Conservation (phyloP, 2,113 vertebrate species). For the Callocephalon fimbriatum region DNA sequence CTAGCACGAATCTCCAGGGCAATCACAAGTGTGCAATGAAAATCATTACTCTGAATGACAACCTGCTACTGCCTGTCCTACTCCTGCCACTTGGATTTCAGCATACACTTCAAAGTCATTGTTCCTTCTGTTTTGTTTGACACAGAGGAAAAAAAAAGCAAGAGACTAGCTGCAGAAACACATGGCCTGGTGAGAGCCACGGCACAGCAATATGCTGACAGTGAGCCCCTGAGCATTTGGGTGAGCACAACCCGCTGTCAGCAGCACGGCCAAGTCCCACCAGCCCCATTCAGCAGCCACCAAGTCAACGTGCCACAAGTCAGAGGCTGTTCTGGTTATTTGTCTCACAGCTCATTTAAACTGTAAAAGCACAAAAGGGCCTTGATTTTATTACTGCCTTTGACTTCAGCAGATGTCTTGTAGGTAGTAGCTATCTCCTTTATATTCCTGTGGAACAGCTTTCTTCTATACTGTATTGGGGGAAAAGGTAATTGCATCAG, state of each 20-base stretch:
- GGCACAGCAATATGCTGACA: accelerated
- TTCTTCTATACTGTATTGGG: not conserved
- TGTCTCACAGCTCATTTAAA: not conserved
- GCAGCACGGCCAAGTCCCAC: accelerated
- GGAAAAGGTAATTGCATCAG: not conserved
- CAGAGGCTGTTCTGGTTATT: not conserved
- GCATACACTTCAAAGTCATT: not conserved
- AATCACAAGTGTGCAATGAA: not conserved
- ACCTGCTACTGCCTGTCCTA: not conserved
- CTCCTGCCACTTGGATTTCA: not conserved
- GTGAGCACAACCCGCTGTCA: not conserved
- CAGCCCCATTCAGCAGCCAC: not conserved
- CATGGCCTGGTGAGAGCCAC: not conserved
- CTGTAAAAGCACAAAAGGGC: not conserved
- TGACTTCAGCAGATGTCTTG: constrained; percentile 20
- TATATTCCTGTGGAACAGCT: not conserved
- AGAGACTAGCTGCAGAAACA: not conserved
- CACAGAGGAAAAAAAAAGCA: not conserved
- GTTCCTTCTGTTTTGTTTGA: constrained; percentile 9
- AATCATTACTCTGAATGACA: not conserved
- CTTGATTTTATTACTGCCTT: not conserved
- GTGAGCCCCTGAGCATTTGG: accelerated
- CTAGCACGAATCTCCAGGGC: not conserved
- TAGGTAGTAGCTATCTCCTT: not conserved
- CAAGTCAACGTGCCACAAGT: accelerated